These are phyloP conservation scores for Augiades crinisus DNA, from an alignment of 2,888 invertebrate genomes.

Conservation along the genomic window DNA sequence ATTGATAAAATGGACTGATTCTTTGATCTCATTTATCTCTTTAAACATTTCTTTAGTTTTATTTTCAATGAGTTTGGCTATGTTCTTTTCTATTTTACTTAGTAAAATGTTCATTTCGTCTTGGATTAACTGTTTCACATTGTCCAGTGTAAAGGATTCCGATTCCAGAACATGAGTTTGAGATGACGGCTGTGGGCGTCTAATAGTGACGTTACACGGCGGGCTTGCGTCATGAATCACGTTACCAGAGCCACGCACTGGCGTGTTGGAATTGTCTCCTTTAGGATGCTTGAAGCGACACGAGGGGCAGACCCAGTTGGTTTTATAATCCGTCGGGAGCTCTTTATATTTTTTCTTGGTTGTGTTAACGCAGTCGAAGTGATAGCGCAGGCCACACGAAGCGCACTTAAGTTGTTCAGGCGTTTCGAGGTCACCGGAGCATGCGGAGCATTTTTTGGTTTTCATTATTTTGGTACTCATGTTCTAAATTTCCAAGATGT, in stretches of 20 bases:
- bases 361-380: neutral
- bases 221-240: neutral
- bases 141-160: neutral
- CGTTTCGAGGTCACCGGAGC: no score
- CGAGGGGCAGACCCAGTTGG: neutral
- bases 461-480: no score
- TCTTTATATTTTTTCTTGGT: neutral
- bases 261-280: conserved; percentile 4
- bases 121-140: neutral
- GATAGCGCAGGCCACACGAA: neutral
- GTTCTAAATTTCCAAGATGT: no score
- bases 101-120: neutral
- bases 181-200: neutral
- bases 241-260: neutral
- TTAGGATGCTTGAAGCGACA: neutral
- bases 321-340: neutral
- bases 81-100: neutral
- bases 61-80: neutral
- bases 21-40: neutral
- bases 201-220: neutral
- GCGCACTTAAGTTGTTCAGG: no score
- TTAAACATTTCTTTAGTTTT: conserved; percentile 3
- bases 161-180: no score
- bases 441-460: no score
- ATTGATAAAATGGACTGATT: neutral